Conservation (phyloP, 2,888 invertebrate genomes). For the Ariolimax columbianus region DNA sequence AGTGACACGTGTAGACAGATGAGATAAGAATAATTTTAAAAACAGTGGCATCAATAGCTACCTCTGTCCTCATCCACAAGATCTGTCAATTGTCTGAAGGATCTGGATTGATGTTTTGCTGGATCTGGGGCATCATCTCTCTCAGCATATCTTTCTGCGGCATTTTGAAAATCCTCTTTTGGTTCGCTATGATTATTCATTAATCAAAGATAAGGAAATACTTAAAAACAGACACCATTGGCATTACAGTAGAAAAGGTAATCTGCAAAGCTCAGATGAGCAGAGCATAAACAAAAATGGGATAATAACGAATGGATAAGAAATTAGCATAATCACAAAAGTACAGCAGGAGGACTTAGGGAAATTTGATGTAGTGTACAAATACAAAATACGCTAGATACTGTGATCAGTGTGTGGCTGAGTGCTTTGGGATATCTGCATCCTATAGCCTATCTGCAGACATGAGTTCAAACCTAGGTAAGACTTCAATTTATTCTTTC, state of each 20-base stretch:
- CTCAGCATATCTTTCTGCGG: slow-evolving; percentile 68
- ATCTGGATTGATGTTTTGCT: slow-evolving; percentile 69
- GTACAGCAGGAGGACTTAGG: too few relatives aligned
- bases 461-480: too few relatives aligned
- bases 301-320: background rate
- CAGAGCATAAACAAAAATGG: background rate
- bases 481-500: too few relatives aligned
- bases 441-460: too few relatives aligned
- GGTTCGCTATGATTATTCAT: slow-evolving; percentile 34
- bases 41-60: slow-evolving; percentile 50
- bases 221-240: background rate
- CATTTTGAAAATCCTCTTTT: slow-evolving; percentile 46
- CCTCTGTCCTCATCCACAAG: slow-evolving; percentile 73
- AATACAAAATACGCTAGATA: too few relatives aligned
- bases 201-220: slow-evolving; percentile 8
- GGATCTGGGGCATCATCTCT: slow-evolving; percentile 64
- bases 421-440: too few relatives aligned
- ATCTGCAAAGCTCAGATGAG: background rate
- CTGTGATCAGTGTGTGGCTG: too few relatives aligned
- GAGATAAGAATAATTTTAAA: too few relatives aligned
- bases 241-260: background rate
- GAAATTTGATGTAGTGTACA: too few relatives aligned
- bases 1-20: background rate
- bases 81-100: slow-evolving; percentile 73
- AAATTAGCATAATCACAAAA: background rate